These are phyloP conservation scores for Papilio dardanus DNA, from an alignment of 1,140 invertebrate species.

Conservation along the genomic window DNA sequence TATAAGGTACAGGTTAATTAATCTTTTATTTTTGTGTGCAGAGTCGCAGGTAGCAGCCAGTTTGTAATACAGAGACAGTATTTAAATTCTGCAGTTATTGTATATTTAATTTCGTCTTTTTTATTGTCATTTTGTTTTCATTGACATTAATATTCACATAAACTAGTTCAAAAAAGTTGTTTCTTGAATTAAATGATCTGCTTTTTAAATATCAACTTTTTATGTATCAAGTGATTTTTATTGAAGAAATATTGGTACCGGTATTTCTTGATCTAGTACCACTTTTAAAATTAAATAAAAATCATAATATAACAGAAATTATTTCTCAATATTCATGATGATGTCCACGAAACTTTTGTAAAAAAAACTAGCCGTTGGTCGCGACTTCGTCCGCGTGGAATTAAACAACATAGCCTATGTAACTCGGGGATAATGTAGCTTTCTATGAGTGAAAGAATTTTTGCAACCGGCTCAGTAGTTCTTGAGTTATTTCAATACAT, in stretches of 20 bases:
- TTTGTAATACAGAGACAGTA: too few relatives aligned
- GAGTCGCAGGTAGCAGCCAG: too few relatives aligned
- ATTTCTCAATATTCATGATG: neutral
- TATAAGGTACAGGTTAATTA: too few relatives aligned
- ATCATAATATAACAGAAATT: neutral
- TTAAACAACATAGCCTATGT: too few relatives aligned
- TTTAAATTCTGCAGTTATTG: too few relatives aligned
- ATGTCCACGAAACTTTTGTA: neutral
- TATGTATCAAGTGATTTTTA: neutral
- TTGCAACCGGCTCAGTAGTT: too few relatives aligned
- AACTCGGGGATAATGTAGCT: too few relatives aligned
- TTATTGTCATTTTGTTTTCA: neutral
- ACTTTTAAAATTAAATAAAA: neutral
- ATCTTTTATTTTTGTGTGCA: too few relatives aligned
- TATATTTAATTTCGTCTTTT: neutral
- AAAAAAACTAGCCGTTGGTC: too few relatives aligned
- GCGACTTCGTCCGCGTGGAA: too few relatives aligned
- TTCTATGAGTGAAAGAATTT: too few relatives aligned
- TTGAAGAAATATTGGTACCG: neutral
- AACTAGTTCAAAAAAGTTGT: constrained; percentile 1
- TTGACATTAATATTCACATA: neutral
- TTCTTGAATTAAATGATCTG: neutral
- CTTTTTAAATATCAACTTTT: neutral
- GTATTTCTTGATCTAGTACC: neutral
- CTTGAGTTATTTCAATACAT: too few relatives aligned